Conservation (phyloP, 2,113 vertebrate genomes). For the Galbula dea region DNA sequence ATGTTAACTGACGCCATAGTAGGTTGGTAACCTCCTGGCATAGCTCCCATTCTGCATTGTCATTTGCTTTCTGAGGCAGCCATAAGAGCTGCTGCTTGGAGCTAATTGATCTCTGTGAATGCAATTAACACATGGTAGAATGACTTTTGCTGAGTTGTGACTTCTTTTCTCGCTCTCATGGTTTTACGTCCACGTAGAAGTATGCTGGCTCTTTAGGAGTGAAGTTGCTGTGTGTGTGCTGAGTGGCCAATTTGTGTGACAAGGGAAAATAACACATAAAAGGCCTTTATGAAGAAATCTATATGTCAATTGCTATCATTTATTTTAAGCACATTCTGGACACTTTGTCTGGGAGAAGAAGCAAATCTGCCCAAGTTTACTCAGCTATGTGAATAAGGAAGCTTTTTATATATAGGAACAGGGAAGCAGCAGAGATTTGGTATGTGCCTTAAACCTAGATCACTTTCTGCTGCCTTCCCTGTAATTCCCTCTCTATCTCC, state of each 20-base stretch:
- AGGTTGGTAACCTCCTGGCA: background rate
- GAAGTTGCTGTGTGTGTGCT: accelerated
- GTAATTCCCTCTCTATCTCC: background rate
- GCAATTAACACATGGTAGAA: background rate
- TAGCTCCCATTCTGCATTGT: background rate
- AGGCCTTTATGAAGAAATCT: background rate
- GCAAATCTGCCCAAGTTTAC: background rate
- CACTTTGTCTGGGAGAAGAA: background rate
- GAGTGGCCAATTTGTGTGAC: background rate
- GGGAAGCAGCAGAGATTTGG: background rate
- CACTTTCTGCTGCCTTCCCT: background rate
- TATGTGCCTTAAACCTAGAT: background rate
- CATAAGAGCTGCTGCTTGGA: background rate
- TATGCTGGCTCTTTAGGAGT: background rate
- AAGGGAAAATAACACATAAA: background rate
- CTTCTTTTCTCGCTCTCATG: background rate
- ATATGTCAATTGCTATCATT: background rate
- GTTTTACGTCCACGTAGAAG: background rate
- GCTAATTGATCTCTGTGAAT: background rate
- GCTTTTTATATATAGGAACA: background rate
- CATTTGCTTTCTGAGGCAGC: background rate
- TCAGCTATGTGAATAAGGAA: background rate
- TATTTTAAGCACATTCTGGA: background rate
- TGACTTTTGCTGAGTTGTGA: background rate
- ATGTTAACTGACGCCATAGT: background rate